These are phyloP conservation scores for Callinectes sapidus DNA, from an alignment of 2,888 invertebrate species.

Conservation along the genomic window DNA sequence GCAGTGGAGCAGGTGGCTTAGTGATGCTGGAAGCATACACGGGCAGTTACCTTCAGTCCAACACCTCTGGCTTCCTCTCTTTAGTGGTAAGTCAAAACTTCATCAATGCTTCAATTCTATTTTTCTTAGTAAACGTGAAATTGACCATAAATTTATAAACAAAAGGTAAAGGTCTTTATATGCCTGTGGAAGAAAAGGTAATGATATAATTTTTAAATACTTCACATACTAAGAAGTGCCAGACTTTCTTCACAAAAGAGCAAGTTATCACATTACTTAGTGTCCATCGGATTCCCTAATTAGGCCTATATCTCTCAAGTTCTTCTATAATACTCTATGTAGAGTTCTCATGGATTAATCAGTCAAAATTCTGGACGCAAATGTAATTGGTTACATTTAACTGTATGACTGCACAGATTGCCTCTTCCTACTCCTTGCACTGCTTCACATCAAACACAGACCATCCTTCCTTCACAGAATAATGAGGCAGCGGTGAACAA, in stretches of 20 bases:
- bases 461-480: not conserved
- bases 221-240: not conserved
- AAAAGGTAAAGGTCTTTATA: not conserved
- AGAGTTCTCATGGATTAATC: not conserved
- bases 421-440: not conserved
- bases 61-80: slow-evolving; percentile 1
- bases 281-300: not conserved
- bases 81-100: not conserved
- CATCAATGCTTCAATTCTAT: not conserved
- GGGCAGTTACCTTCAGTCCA: not conserved
- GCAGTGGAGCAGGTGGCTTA: not conserved
- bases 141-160: not conserved
- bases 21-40: not conserved
- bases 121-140: not conserved
- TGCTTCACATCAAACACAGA: not conserved
- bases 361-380: not conserved
- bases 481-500: not conserved
- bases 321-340: not conserved
- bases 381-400: not conserved
- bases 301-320: not conserved
- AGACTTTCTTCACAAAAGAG: no score
- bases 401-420: not conserved
- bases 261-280: not conserved
- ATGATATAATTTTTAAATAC: not conserved
- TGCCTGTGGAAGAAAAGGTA: not conserved